These are phyloP conservation scores for Leguminivora glycinivorella DNA, from an alignment of 1,140 invertebrate genomes.

Conservation along the genomic window DNA sequence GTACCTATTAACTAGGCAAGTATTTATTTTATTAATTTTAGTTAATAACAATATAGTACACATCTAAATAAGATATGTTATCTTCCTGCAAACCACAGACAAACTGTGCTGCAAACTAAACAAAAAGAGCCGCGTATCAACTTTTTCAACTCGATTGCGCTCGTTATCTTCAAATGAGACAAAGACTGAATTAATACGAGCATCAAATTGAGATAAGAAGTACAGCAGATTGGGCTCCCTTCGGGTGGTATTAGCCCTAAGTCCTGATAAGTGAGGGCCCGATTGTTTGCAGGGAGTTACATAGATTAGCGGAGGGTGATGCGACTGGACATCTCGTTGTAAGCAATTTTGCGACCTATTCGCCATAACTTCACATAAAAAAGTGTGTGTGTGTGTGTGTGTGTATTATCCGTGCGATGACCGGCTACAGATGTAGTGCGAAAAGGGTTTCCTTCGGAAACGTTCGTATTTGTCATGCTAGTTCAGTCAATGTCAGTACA, in stretches of 20 bases:
- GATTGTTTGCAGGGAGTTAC: slow-evolving; percentile 53
- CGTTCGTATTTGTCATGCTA: too few species aligned
- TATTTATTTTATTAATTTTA: too few species aligned
- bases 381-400: too few species aligned
- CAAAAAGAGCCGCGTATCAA: slow-evolving; percentile 45
- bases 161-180: slow-evolving; percentile 70
- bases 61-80: background rate
- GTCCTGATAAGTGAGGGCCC: slow-evolving; percentile 71
- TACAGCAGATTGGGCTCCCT: slow-evolving; percentile 74
- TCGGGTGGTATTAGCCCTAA: slow-evolving; percentile 73
- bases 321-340: slow-evolving; percentile 7
- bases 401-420: too few species aligned
- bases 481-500: too few species aligned
- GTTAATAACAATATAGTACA: too few species aligned
- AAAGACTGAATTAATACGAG: slow-evolving; percentile 77
- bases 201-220: slow-evolving; percentile 78
- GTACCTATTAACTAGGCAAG: too few species aligned
- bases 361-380: too few species aligned
- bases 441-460: too few species aligned
- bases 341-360: too few species aligned
- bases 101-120: slow-evolving; percentile 34
- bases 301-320: slow-evolving; percentile 44
- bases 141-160: slow-evolving; percentile 71
- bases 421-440: too few species aligned
- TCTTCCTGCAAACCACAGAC: background rate